Conservation (phyloP, 1,140 invertebrate genomes). For the Macrobrachium rosenbergii region DNA sequence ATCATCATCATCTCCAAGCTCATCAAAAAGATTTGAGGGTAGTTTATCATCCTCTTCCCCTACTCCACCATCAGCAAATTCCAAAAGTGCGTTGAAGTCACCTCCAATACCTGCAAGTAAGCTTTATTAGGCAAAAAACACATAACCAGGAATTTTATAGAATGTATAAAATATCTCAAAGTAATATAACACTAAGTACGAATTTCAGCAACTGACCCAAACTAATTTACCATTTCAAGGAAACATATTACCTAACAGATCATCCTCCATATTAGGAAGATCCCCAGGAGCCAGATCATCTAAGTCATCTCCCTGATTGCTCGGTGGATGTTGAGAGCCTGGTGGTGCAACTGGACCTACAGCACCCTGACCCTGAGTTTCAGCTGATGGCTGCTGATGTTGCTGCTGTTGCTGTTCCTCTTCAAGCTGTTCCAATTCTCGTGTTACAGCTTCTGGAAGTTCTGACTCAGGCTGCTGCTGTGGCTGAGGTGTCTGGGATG, state of each 20-base stretch:
- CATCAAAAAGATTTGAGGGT: slow-evolving; percentile 54
- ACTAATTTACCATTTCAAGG: background rate
- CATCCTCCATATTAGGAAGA: slow-evolving; percentile 56
- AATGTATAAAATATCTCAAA: background rate
- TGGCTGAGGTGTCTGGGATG: slow-evolving; percentile 23
- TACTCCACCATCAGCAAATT: slow-evolving; percentile 57
- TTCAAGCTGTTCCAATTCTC: slow-evolving; percentile 53
- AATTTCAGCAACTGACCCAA: background rate
- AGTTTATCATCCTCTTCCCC: slow-evolving; percentile 58
- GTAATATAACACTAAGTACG: background rate
- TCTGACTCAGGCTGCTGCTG: slow-evolving; percentile 49
- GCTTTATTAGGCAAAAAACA: background rate
- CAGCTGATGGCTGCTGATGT: slow-evolving; percentile 19
- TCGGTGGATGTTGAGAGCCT: background rate
- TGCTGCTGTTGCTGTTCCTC: slow-evolving; percentile 58
- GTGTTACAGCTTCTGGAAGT: slow-evolving; percentile 52
- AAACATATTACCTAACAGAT: slow-evolving; percentile 41
- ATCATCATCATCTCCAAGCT: slow-evolving; percentile 55
- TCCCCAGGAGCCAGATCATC: slow-evolving; percentile 46
- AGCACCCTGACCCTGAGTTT: too few relatives aligned
- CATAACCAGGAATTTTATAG: background rate
- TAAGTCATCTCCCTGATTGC: slow-evolving; percentile 42
- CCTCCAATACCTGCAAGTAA: slow-evolving; percentile 46
- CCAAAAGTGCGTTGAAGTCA: slow-evolving; percentile 54
- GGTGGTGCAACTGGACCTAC: background rate